Conservation (phyloP, 2,113 vertebrate genomes). For the Dryoscopus gambensis region DNA sequence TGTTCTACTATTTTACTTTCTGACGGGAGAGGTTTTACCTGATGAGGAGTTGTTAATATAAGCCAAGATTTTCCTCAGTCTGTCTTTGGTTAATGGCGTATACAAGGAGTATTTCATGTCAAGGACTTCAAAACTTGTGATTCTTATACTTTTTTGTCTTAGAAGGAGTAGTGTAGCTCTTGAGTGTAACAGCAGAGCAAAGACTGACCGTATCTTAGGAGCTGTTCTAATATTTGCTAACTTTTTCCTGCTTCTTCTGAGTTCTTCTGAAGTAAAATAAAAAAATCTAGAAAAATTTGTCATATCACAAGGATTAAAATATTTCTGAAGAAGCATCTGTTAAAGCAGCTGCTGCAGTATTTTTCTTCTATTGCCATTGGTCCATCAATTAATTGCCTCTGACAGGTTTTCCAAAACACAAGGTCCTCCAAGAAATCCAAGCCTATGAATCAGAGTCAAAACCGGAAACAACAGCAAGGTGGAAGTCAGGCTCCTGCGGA, state of each 20-base stretch:
- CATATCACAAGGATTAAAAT: background rate
- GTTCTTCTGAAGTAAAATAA: background rate
- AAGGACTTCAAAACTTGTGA: background rate
- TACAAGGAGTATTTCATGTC: background rate
- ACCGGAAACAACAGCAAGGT: background rate
- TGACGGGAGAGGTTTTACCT: background rate
- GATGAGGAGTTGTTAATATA: background rate
- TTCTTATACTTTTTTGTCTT: background rate
- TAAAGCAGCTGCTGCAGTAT: background rate
- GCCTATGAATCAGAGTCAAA: background rate
- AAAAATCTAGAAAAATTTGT: background rate
- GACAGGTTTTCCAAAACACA: slow-evolving; percentile 15
- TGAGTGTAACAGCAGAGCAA: background rate
- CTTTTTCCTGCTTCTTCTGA: background rate
- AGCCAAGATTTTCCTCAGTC: background rate
- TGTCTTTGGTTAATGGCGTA: background rate
- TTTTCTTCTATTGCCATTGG: background rate
- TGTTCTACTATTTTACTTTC: background rate
- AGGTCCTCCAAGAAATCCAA: background rate
- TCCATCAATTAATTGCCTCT: slow-evolving; percentile 1
- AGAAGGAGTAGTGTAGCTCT: background rate
- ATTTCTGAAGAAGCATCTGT: slow-evolving; percentile 40
- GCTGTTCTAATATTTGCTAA: background rate
- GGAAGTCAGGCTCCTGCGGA: background rate
- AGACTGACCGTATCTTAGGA: background rate